A percentile compares a stretch with the other conserved stretches of the same genome.
phyloP scores from a whole-genome alignment of 2,797 vertebrate genomes.

The Macrochelys suwanniensis region DNA sequence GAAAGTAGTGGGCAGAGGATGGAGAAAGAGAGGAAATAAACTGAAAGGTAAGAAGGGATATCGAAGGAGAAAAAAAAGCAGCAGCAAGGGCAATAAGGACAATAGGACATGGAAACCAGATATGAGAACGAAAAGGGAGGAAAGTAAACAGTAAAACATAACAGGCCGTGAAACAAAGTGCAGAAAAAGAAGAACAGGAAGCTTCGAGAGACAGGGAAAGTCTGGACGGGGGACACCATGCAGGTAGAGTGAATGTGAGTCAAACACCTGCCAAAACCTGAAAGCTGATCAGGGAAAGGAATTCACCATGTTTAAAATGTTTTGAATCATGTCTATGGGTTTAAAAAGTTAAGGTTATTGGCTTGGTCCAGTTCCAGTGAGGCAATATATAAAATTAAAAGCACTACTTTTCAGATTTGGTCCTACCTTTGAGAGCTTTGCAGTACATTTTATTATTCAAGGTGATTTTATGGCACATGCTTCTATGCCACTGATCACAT shows the following conservation, averaged over 20 bases:
- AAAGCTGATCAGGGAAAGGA: not conserved
- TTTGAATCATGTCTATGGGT: not conserved
- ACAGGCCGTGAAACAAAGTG: not conserved
- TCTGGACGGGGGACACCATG: not conserved
- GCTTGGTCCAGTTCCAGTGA: not conserved
- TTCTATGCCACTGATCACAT: not conserved
- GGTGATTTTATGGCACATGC: not conserved
- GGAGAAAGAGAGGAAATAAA: not conserved
- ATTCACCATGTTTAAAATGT: not conserved
- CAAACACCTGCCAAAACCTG: not conserved
- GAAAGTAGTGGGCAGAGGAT: not conserved
- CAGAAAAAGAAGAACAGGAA: not conserved
- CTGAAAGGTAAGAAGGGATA: not conserved
- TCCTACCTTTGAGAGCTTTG: not conserved
- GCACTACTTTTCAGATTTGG: not conserved
- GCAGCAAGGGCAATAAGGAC: not conserved
- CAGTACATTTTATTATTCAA: not conserved
- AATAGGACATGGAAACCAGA: not conserved
- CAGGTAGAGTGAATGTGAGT: not conserved
- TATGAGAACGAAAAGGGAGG: not conserved
- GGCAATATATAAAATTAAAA: not conserved
- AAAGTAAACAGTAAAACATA: not conserved
- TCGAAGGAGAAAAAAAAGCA: not conserved
- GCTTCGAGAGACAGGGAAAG: not conserved
- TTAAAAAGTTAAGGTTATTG: not conserved